phyloP scores from a whole-genome alignment of 2,888 invertebrate genomes.

The Corbicula japonica region DNA sequence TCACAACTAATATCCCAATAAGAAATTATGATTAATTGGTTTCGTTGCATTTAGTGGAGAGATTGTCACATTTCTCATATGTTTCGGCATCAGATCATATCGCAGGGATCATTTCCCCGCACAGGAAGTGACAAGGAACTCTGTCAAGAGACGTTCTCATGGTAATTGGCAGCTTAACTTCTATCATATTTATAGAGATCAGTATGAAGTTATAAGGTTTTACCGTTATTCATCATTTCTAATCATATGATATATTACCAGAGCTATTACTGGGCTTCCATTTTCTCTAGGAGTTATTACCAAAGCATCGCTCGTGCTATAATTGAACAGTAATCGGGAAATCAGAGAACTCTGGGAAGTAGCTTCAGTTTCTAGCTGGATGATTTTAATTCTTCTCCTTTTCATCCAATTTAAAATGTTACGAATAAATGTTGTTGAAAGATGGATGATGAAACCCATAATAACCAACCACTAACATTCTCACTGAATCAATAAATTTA shows the following conservation, averaged over 20 bases:
- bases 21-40: constrained; percentile 45
- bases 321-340: constrained; percentile 61
- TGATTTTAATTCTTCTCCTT: no score
- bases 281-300: constrained; percentile 15
- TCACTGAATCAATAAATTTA: no score
- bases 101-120: constrained; percentile 22
- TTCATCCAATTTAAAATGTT: no score
- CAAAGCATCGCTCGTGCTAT: constrained; percentile 5
- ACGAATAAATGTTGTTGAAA: no score
- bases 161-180: constrained; percentile 64
- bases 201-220: constrained; percentile 56
- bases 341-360: constrained; percentile 44
- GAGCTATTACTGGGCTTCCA: constrained; percentile 56
- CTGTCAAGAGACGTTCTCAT: constrained; percentile 56
- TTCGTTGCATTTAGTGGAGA: constrained; percentile 8
- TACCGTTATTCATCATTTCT: constrained; percentile 58
- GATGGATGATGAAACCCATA: no score
- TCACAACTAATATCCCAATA: constrained; percentile 8
- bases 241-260: constrained; percentile 68
- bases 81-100: constrained; percentile 23
- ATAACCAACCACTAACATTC: no score
- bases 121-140: constrained; percentile 52
- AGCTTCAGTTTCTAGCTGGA: no score
- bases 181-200: constrained; percentile 57
- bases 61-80: constrained; percentile 31